phyloP scores from a whole-genome alignment of 92 coral and sea anemone species.

The Epizoanthus rinbou region DNA sequence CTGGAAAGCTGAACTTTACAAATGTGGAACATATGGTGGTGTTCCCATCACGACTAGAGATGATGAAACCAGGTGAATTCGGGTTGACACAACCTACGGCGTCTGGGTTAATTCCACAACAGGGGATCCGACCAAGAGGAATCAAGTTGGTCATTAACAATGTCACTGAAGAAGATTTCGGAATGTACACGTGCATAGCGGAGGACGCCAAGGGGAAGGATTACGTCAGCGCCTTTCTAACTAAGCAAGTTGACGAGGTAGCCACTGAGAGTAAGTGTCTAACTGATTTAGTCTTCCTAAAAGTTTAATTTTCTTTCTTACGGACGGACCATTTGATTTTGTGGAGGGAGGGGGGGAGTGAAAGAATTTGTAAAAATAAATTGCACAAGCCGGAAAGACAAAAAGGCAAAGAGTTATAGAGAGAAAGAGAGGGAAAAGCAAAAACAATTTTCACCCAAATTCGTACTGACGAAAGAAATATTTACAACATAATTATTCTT shows the following conservation, averaged over 20 bases:
- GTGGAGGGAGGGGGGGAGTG: no score
- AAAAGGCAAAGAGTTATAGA: no score
- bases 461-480: no score
- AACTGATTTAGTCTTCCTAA: no score
- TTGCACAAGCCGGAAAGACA: no score
- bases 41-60: not conserved
- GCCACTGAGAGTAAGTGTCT: no score
- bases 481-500: no score
- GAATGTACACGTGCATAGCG: slow-evolving; percentile 49
- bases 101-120: not conserved
- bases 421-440: no score
- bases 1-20: not conserved
- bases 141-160: not conserved
- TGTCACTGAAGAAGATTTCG: slow-evolving; percentile 40
- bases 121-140: slow-evolving; percentile 5
- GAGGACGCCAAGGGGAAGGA: slow-evolving; percentile 43
- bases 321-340: no score
- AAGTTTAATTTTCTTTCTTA: no score
- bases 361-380: no score
- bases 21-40: not conserved
- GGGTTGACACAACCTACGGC: slow-evolving; percentile 12
- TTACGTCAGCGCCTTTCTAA: slow-evolving; percentile 13
- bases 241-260: not conserved
- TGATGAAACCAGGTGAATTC: not conserved
- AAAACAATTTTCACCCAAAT: no score